Conservation (phyloP, 2,113 vertebrate genomes). For the Neodon shergylaensis region DNA sequence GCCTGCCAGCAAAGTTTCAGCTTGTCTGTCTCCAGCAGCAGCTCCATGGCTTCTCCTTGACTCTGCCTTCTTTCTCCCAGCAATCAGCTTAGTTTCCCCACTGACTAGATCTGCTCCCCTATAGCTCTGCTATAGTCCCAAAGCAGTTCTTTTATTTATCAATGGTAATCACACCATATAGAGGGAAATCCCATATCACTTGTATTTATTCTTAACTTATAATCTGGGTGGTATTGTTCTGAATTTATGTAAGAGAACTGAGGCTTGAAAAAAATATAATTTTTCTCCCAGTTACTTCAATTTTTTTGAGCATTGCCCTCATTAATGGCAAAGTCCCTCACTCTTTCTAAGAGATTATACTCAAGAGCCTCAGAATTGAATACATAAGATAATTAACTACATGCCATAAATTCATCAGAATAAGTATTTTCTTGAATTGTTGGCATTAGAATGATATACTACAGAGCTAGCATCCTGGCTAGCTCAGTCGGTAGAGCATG, state of each 20-base stretch:
- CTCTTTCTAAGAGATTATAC: neutral
- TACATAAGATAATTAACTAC: neutral
- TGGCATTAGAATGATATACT: neutral
- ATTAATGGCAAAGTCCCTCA: neutral
- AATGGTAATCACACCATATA: no score
- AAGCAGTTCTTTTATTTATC: no score
- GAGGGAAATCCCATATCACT: no score
- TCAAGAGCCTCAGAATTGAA: neutral
- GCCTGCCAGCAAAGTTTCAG: no score
- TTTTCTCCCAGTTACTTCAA: neutral
- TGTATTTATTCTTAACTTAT: neutral
- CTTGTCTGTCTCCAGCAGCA: no score
- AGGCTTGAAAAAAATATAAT: neutral
- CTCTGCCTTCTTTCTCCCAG: no score
- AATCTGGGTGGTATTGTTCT: neutral
- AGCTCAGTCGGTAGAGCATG: constrained; percentile 96
- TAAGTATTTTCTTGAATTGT: neutral
- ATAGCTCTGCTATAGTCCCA: no score
- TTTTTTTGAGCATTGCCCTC: neutral
- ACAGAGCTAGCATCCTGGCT: constrained; percentile 81
- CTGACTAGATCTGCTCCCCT: no score
- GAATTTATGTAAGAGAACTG: neutral
- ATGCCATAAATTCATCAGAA: neutral
- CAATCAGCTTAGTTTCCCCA: no score
- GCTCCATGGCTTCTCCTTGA: no score